Base-by-base conservation (phyloP, 2,888 invertebrate genomes). In the Tinea semifulvella region DNA sequence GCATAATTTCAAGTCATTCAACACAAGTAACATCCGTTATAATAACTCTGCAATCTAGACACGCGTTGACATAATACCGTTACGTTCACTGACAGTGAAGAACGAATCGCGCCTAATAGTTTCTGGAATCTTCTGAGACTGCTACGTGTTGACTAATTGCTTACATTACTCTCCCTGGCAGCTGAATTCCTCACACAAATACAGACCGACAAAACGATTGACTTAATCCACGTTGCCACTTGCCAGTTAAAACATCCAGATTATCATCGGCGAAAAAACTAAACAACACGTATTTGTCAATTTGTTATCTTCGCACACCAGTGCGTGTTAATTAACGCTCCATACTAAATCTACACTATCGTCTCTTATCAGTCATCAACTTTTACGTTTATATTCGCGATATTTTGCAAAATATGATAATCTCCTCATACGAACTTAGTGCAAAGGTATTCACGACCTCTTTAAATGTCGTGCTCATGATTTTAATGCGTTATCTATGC, bases 91-190 rank as follows among this genome's bases (percentile, higher is more conserved):
- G 31, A 31, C 31, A 13, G 7, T 11, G 5, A 11, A 31, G 2
- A n/a, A 27, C 27, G 27, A 11, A 7, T 10, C 11, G n/a, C 14
- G 13, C 13, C 13, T 31, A 14, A 31, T 13, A 14, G 36, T 18
- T 18, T 4, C 17, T 3, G 36, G 10, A 10, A 36, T 36, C 14
- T 10, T 36, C 36, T 6, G 18, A 35, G 35, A 35, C 4, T 35
- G 35, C 61, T 61, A 63, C 61, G 62, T 58, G 60, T 71, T 69
- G 71, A 72, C 68, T 73, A 71, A 74, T 74, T 73, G 71, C 68
- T 70, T 65, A 68, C 70, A 68, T 73, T 68, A 68, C 63, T 65
- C 65, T 64, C 61, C 53, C 50, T 53, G 55, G 56, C 57, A 62
- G 58, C 64, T 59, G 56, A 55, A 58, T 57, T 52, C 57, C 56